phyloP scores from a whole-genome alignment of 1,140 invertebrate genomes.

The Linepithema humile region DNA sequence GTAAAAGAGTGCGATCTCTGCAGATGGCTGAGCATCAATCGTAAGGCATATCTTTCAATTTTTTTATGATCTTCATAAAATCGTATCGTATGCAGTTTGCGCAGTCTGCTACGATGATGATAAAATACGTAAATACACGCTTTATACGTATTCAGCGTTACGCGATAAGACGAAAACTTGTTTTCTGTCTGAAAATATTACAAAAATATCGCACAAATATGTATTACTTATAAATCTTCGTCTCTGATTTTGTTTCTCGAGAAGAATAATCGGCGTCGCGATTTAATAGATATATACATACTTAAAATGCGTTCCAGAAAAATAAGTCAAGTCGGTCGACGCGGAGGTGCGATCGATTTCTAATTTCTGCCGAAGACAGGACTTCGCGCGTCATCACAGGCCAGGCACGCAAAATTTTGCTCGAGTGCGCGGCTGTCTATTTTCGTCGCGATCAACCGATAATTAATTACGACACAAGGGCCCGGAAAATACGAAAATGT shows the following conservation, averaged over 20 bases:
- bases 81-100: not conserved
- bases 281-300: too few species aligned
- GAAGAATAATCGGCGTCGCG: too few species aligned
- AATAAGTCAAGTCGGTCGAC: not conserved
- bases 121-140: not conserved
- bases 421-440: constrained; percentile 49
- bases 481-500: constrained; percentile 51
- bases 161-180: not conserved
- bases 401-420: constrained; percentile 11
- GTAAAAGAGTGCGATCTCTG: constrained; percentile 31
- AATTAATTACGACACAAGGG: constrained; percentile 52
- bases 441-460: constrained; percentile 48
- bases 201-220: not conserved
- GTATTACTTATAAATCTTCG: too few species aligned
- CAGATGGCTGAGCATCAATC: constrained; percentile 42
- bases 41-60: constrained; percentile 20
- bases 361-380: constrained; percentile 52
- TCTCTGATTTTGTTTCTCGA: too few species aligned
- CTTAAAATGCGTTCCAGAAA: not conserved
- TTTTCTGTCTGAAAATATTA: not conserved
- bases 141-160: not conserved
- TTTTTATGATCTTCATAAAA: constrained; percentile 36
- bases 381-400: constrained; percentile 24
- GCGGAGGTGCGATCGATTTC: constrained; percentile 39
- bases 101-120: not conserved